A percentile compares a stretch with the other conserved stretches of the same genome.
Conservation (phyloP, 2,888 invertebrate genomes). For the Eucriotettix oculatus region DNA sequence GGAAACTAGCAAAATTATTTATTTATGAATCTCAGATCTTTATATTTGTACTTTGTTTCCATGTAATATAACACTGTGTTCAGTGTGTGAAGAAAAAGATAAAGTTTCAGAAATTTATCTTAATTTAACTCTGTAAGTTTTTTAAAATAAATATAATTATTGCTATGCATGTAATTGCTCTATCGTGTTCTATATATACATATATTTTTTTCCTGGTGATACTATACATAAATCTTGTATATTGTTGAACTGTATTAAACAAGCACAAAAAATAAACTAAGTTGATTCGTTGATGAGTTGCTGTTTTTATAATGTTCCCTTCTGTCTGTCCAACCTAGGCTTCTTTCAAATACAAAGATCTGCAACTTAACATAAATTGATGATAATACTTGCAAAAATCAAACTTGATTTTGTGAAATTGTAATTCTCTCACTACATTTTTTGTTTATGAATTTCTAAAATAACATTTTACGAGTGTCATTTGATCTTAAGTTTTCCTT, state of each 20-base stretch:
- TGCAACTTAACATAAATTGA: too few species aligned
- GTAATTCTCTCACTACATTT: too few species aligned
- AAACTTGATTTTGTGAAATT: too few species aligned
- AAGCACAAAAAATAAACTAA: constrained; percentile 9
- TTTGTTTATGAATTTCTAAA: too few species aligned
- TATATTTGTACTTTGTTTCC: too few species aligned
- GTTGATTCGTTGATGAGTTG: constrained; percentile 6
- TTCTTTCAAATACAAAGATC: neutral
- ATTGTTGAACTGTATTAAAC: constrained; percentile 11
- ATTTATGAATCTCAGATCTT: too few species aligned
- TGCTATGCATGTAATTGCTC: neutral
- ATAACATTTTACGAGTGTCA: too few species aligned
- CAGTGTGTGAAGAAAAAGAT: too few species aligned
- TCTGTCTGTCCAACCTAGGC: neutral
- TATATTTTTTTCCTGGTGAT: constrained; percentile 1
- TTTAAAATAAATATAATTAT: neutral
- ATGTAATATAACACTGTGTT: too few species aligned
- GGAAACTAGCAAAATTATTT: too few species aligned
- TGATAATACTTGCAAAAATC: too few species aligned
- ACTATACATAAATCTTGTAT: constrained; percentile 4
- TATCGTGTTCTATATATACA: neutral
- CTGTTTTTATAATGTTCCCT: neutral
- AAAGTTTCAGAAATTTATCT: neutral
- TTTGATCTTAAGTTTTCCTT: too few species aligned
- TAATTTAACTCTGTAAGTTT: neutral